phyloP scores from a whole-genome alignment of 2,113 vertebrate genomes.

The Thamnophis sirtalis region DNA sequence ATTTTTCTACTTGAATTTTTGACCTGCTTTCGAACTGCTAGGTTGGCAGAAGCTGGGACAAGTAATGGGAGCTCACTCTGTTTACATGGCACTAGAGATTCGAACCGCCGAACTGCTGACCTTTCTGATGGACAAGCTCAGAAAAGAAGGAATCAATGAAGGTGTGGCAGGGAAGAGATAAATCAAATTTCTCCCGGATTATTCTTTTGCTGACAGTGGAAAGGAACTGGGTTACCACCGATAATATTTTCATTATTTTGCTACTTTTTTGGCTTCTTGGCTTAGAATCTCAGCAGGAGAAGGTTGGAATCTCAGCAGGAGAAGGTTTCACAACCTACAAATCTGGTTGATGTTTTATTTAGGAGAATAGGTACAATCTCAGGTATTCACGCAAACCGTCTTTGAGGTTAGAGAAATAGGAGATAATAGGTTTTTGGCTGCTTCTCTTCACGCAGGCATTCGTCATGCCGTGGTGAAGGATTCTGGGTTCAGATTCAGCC shows the following conservation, averaged over 20 bases:
- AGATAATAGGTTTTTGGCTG: not conserved
- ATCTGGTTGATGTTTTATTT: not conserved
- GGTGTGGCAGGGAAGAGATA: not conserved
- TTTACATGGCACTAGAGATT: no score
- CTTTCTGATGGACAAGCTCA: no score
- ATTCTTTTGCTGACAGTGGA: not conserved
- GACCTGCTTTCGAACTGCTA: no score
- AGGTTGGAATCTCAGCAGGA: not conserved
- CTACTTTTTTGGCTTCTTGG: not conserved
- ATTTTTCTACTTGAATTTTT: no score
- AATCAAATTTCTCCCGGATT: not conserved
- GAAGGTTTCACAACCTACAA: not conserved
- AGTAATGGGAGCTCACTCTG: no score
- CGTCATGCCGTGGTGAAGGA: not conserved
- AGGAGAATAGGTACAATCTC: not conserved
- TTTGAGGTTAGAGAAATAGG: not conserved
- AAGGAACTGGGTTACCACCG: not conserved
- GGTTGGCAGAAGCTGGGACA: no score
- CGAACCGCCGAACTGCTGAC: no score
- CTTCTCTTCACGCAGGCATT: not conserved
- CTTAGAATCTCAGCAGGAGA: not conserved
- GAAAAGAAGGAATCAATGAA: not conserved
- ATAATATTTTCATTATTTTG: not conserved
- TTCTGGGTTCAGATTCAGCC: not conserved
- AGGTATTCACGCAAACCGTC: not conserved